Conservation (phyloP, 1,140 invertebrate species). For the Anthonomus grandis region DNA sequence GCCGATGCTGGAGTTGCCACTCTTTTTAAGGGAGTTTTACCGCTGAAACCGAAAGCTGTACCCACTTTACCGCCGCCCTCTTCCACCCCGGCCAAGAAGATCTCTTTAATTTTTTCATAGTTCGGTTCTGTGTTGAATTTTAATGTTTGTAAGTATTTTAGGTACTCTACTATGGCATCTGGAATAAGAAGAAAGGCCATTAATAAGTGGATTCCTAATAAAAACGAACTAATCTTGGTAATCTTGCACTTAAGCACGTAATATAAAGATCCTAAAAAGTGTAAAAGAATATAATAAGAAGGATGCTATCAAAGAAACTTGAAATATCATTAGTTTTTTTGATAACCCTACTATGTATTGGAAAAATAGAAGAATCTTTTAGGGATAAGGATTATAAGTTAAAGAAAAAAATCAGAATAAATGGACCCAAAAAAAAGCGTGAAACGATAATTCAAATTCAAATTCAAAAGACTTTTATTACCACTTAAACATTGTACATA, state of each 20-base stretch:
- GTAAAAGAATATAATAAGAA: background rate
- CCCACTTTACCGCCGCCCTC: constrained; percentile 32
- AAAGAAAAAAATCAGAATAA: too few relatives aligned
- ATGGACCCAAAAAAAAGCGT: too few relatives aligned
- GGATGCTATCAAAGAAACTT: background rate
- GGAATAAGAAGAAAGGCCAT: constrained; percentile 41
- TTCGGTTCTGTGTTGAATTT: constrained; percentile 70
- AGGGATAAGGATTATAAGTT: too few relatives aligned
- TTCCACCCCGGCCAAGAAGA: constrained; percentile 61
- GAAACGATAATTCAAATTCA: too few relatives aligned
- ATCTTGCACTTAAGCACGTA: background rate
- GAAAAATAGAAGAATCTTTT: too few relatives aligned
- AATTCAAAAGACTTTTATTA: too few relatives aligned
- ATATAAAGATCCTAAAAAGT: background rate
- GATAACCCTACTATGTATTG: background rate
- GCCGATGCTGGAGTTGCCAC: constrained; percentile 3
- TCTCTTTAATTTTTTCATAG: constrained; percentile 65
- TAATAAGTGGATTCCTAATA: background rate
- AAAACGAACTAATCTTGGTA: constrained; percentile 2
- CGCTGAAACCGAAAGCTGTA: constrained; percentile 22
- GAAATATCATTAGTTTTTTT: background rate
- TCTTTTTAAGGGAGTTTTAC: constrained; percentile 25
- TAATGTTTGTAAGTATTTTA: constrained; percentile 68
- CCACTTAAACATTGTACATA: too few relatives aligned
- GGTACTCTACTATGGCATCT: constrained; percentile 62